Evolutionary conservation across 2,797 vertebrate genomes (phyloP).

Genomic region (Halcyon badia): DNA sequence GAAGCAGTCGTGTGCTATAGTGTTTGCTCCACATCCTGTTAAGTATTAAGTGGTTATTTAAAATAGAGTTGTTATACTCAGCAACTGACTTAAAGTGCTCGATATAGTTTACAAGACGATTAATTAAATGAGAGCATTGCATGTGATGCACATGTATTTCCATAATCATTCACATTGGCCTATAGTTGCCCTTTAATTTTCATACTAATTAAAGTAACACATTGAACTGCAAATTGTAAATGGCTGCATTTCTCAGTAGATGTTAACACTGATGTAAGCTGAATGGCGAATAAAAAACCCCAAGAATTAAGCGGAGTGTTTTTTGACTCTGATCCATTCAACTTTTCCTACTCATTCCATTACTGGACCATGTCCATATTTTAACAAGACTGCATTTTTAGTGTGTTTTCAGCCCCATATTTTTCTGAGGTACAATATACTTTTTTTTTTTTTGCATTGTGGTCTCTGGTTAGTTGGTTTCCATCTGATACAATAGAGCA

Average conservation of each 20-base stretch:
- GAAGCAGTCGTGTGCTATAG: conserved; percentile 71
- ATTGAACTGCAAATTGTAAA: conserved; percentile 78
- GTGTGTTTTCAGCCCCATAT: conserved; percentile 58
- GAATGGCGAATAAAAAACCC: conserved; percentile 69
- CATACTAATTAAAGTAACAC: conserved; percentile 84
- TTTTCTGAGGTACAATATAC: conserved; percentile 65
- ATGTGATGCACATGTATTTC: conserved; percentile 83
- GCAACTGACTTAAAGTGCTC: conserved; percentile 79
- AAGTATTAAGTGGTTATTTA: conserved; percentile 83
- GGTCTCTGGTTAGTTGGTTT: conserved; percentile 69
- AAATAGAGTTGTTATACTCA: conserved; percentile 81
- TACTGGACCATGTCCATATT: conserved; percentile 74
- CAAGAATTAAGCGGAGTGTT: conserved; percentile 68
- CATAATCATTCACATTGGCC: conserved; percentile 82
- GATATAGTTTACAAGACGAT: conserved; percentile 83
- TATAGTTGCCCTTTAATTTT: conserved; percentile 83
- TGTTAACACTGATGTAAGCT: conserved; percentile 74
- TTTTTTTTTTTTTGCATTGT: conserved; percentile 72
- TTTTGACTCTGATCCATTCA: conserved; percentile 77
- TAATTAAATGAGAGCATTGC: conserved; percentile 83
- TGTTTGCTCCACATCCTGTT: conserved; percentile 80
- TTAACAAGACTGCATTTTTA: conserved; percentile 71
- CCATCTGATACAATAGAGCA: conserved; percentile 72
- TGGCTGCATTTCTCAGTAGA: conserved; percentile 75
- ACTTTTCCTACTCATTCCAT: conserved; percentile 65